Evolutionary conservation across 2,113 vertebrate species (phyloP).

Genomic region (Aviceda subcristata): DNA sequence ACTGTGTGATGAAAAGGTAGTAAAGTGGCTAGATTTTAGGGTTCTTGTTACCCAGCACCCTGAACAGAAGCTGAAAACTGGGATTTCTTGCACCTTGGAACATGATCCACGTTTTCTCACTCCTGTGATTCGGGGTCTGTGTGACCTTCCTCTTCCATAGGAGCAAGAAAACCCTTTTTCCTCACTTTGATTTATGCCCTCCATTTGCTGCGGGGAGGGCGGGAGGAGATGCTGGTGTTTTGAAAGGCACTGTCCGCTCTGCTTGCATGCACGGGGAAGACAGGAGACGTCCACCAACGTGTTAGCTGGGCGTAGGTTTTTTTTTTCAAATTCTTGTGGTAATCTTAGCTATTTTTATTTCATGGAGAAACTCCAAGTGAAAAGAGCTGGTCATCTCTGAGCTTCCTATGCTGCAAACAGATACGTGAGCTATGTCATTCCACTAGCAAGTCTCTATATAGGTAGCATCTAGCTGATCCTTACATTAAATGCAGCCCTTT

Average conservation of each 20-base stretch:
- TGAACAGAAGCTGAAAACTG: not conserved
- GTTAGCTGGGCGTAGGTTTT: no score
- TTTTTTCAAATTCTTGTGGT: not conserved
- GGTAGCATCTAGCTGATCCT: not conserved
- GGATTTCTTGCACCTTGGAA: not conserved
- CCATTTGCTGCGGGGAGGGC: not conserved
- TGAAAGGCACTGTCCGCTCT: not conserved
- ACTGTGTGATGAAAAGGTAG: not conserved
- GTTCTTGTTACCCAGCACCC: not conserved
- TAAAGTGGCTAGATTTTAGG: fast-evolving
- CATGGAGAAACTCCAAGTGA: not conserved
- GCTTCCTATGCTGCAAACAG: not conserved
- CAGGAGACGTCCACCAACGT: not conserved
- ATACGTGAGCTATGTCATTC: not conserved
- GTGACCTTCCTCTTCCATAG: not conserved
- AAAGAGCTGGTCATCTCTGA: not conserved
- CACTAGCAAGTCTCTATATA: not conserved
- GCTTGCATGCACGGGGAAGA: not conserved
- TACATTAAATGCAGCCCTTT: not conserved
- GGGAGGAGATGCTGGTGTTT: not conserved
- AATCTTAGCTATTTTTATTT: not conserved
- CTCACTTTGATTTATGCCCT: not conserved
- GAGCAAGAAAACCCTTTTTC: not conserved
- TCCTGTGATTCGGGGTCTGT: not conserved
- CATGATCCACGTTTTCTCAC: fast-evolving